phyloP scores from a whole-genome alignment of 1,140 invertebrate genomes.

The Himalopsyche phryganea region DNA sequence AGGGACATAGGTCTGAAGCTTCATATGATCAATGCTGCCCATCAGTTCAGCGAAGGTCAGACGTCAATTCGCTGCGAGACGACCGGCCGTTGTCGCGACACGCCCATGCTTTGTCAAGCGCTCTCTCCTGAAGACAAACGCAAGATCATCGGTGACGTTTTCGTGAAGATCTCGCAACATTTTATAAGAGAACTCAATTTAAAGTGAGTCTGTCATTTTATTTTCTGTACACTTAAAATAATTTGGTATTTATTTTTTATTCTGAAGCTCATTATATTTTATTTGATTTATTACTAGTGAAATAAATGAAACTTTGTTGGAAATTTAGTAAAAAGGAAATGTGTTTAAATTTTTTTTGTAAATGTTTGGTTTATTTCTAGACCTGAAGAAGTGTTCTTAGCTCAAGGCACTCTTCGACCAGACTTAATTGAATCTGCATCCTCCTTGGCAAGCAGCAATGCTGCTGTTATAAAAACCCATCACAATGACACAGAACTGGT shows the following conservation, averaged over 20 bases:
- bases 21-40: conserved; percentile 72
- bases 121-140: conserved; percentile 94
- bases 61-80: conserved; percentile 60
- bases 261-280: no score
- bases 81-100: conserved; percentile 67
- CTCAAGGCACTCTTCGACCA: conserved; percentile 90
- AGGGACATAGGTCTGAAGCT: conserved; percentile 83
- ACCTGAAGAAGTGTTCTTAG: conserved; percentile 81
- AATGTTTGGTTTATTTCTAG: conserved; percentile 34
- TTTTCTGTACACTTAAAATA: not conserved
- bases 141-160: conserved; percentile 98
- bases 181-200: conserved; percentile 78
- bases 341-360: not conserved
- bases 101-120: conserved; percentile 83
- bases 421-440: conserved; percentile 98
- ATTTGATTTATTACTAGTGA: no score
- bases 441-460: conserved; percentile 75
- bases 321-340: no score
- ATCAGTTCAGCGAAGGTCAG: conserved; percentile 74
- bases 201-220: conserved; percentile 43
- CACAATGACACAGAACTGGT: conserved; percentile 98
- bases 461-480: conserved; percentile 98
- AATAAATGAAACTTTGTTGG: no score
- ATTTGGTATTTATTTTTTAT: no score
- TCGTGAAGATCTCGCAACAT: conserved; percentile 86